These are phyloP conservation scores for Monochamus saltuarius DNA, from an alignment of 1,140 invertebrate species.

Conservation along the genomic window DNA sequence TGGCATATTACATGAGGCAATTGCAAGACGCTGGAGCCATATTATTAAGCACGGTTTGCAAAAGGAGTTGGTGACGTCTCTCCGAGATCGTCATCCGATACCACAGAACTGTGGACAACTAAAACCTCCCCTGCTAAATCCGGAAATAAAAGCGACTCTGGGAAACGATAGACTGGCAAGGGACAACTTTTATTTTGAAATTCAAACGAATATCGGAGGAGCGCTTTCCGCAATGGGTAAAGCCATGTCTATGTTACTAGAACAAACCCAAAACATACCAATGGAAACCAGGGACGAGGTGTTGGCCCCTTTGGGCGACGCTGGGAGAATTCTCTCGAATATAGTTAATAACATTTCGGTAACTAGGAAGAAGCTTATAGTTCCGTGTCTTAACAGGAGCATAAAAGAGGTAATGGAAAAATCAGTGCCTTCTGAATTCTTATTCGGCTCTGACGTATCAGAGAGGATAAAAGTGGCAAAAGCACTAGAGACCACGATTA, in stretches of 20 bases:
- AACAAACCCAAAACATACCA: not conserved
- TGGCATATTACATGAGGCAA: no score
- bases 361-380: not conserved
- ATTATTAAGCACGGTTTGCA: no score
- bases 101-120: no score
- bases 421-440: not conserved
- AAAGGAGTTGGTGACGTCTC: no score
- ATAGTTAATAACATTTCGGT: not conserved
- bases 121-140: no score
- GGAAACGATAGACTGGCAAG: not conserved
- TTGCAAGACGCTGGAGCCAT: no score
- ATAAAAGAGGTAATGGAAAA: conserved; percentile 3
- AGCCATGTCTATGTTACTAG: not conserved
- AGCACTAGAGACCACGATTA: not conserved
- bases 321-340: not conserved
- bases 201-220: not conserved
- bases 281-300: not conserved
- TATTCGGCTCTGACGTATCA: conserved; percentile 1
- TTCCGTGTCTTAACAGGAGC: not conserved
- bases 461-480: conserved; percentile 1
- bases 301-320: not conserved
- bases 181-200: not conserved
- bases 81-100: no score
- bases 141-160: not conserved
- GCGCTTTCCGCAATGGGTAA: not conserved